Conservation (phyloP, 2,113 vertebrate species). For the Hiodon tergisus region DNA sequence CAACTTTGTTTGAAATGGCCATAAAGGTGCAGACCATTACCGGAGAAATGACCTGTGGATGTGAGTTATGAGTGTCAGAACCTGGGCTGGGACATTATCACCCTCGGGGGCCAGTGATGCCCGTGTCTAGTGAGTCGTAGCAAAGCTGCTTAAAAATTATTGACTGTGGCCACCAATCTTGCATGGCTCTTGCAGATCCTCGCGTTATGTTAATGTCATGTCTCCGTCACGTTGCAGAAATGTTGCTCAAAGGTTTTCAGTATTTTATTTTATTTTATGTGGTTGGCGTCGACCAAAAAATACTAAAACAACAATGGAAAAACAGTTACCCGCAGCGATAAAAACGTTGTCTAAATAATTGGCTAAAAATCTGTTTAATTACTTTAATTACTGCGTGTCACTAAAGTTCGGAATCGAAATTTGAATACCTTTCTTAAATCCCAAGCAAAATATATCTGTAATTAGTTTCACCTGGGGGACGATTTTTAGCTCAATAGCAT, state of each 20-base stretch:
- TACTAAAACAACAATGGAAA: too few relatives aligned
- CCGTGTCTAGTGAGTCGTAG: neutral
- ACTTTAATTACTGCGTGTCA: too few relatives aligned
- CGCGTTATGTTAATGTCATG: neutral
- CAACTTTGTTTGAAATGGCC: slow-evolving; percentile 14
- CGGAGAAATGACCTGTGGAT: neutral
- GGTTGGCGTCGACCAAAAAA: neutral
- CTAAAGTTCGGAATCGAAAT: neutral
- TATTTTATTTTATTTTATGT: neutral
- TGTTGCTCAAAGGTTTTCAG: neutral
- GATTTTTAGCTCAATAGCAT: neutral
- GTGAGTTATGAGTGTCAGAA: slow-evolving; percentile 34
- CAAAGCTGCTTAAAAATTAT: neutral
- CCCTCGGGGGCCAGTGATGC: neutral
- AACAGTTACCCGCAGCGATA: too few relatives aligned
- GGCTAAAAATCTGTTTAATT: too few relatives aligned
- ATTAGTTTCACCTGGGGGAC: neutral
- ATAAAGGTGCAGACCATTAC: slow-evolving; percentile 35
- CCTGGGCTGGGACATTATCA: neutral
- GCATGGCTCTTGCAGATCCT: too few relatives aligned
- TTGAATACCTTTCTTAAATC: neutral
- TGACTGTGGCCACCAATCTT: too few relatives aligned
- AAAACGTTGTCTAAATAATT: too few relatives aligned
- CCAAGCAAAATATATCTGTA: neutral
- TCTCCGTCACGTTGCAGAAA: neutral